Base-by-base conservation (phyloP, 2,797 vertebrate species). In the Aplochiton taeniatus region DNA sequence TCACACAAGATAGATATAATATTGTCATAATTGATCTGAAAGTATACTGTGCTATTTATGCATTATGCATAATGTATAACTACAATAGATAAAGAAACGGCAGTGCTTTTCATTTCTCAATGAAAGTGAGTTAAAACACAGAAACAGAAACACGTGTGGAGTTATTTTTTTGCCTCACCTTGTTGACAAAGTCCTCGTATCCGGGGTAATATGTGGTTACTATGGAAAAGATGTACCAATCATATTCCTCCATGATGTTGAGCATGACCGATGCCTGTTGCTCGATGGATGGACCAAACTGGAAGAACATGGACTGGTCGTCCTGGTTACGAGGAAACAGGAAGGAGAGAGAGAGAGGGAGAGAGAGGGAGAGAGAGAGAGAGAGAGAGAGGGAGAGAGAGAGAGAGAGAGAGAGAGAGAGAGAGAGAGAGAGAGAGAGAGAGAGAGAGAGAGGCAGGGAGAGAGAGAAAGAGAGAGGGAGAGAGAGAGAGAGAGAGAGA, bases 141-240 rank as follows among this genome's bases (percentile, higher is more conserved):
- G 31, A 31, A 31, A 31, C n/a, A n/a, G n/a, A n/a, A n/a, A n/a
- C n/a, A n/a, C n/a, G n/a, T n/a, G n/a, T n/a, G n/a, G n/a, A n/a
- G n/a, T n/a, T n/a, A n/a, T n/a, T 18, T 31, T 73, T 93, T 92
- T 12, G 93, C 93, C 74, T 85, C 83, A 99, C 94, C 93, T 98
- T 98, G 88, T 97, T 98, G 79, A 99, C 95, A 84, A 99, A 99
- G 93, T 98, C 96, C 90, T 98, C 94, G 89, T 99, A 93, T 72
- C 98, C 98, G 1, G 98, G 96, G 85, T 98, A 98, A 83, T 99
- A 98, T 5, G 96, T 96, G 77, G 98, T 99, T 88, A 99, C 96
- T 1, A 99, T 95, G 83, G 97, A 99, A 89, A 99, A 99, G 87
- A 98, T 98, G 91, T 98, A 97, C 98, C 98, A 99, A 89, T 98